phyloP scores from a whole-genome alignment of 2,797 vertebrate genomes.

The Cossypha polioptera region DNA sequence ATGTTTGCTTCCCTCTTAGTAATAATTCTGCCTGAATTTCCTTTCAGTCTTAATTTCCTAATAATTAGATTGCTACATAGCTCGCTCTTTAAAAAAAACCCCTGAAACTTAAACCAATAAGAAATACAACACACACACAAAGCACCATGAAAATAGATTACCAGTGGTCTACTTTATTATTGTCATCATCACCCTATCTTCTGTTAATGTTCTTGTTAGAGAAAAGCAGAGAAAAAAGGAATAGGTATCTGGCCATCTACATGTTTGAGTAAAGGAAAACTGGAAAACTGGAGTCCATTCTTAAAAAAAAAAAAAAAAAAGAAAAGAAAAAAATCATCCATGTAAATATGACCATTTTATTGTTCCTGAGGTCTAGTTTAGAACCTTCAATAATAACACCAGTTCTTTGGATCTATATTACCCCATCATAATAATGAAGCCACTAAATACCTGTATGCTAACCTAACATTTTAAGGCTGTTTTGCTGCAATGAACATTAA shows the following conservation, averaged over 20 bases:
- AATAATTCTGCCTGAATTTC: background rate
- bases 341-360: background rate
- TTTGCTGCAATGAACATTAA: background rate
- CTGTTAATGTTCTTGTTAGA: background rate
- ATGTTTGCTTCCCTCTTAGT: background rate
- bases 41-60: constrained; percentile 22
- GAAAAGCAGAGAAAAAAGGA: background rate
- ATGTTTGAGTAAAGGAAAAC: background rate
- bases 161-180: background rate
- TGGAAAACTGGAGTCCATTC: background rate
- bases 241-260: background rate
- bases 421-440: background rate
- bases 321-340: background rate
- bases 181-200: background rate
- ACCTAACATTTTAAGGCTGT: background rate
- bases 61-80: background rate
- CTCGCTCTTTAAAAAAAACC: background rate
- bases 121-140: background rate
- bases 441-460: background rate
- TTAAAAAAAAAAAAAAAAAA: background rate
- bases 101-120: background rate
- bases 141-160: background rate
- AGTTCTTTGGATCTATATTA: background rate
- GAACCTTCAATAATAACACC: background rate
- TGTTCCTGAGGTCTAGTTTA: background rate